Base-by-base conservation (phyloP, 2,113 vertebrate genomes). In the Thoracochromis brauschi region DNA sequence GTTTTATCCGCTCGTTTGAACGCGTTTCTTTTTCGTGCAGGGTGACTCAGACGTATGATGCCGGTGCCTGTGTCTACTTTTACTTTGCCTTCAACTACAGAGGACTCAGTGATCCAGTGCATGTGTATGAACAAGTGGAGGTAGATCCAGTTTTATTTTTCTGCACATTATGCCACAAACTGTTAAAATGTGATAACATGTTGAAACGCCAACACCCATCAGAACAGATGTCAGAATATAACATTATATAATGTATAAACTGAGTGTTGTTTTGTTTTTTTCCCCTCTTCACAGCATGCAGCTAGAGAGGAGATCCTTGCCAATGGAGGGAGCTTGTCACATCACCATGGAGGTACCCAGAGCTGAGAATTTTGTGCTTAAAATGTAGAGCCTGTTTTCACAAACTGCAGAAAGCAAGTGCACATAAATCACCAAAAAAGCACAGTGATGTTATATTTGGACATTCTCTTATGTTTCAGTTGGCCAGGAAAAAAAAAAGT, bases 41-140 rank as follows among this genome's bases (percentile, higher is more conserved):
- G 96, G 98, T 99, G 85, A 99, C 99, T 3, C 99, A 99, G 96
- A 99, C 97, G 3, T 99, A 99, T 0, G 99, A 99, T 82, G 96
- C 97, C 7, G 99, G 98, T 73, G 98, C 99, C 88, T 99, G 99
- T 83, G 97, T 99, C 95, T 99, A 99, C 96, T 99, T 99, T 97
- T 99, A 99, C 96, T 99, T 99, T 96, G 99, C 98, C 96, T 99
- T 99, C 97, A 99, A 99, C 97, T 99, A 99, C 97, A 97, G 98
- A 94, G 99, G 99, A 95, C 97, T 99, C 93, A 96, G 97, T 80
- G 98, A 99, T 88, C 99, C 99, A 47, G 80, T 99, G 91, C 95
- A 97, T 26, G 97, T 99, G 86, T 98, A 97, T 94, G 98, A 99
- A 93, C 96, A 99, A 96, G 98, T 99, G 58, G 99, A 99, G 98